phyloP scores from a whole-genome alignment of 2,113 vertebrate genomes.

The Castor canadensis region DNA sequence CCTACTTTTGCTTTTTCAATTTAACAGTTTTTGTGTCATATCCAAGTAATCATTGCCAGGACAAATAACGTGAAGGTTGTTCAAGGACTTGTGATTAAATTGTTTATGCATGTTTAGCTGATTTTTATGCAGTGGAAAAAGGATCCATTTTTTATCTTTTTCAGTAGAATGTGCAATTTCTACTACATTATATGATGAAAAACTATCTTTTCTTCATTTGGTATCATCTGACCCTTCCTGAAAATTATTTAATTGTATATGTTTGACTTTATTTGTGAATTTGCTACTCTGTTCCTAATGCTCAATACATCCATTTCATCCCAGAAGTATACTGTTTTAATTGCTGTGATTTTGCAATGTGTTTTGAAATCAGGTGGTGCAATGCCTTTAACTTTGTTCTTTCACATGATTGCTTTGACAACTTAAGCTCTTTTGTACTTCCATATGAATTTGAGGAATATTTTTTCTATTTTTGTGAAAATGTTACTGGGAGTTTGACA shows the following conservation, averaged over 20 bases:
- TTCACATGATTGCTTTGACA: neutral
- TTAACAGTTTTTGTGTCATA: neutral
- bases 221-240: neutral
- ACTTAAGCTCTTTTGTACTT: too few relatives aligned
- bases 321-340: neutral
- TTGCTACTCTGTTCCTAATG: neutral
- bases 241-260: neutral
- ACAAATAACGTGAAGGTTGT: neutral
- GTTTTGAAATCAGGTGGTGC: neutral
- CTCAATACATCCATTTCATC: neutral
- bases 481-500: neutral
- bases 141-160: neutral
- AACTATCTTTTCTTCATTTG: neutral
- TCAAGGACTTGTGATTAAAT: neutral
- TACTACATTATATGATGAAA: neutral
- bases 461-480: neutral
- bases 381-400: neutral
- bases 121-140: neutral
- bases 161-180: neutral
- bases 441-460: neutral
- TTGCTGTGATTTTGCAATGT: neutral
- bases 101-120: neutral
- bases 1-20: neutral
- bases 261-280: neutral
- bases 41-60: neutral